These are phyloP conservation scores for Temnothorax unifasciatus DNA, from an alignment of 2,888 invertebrate species.

Conservation along the genomic window DNA sequence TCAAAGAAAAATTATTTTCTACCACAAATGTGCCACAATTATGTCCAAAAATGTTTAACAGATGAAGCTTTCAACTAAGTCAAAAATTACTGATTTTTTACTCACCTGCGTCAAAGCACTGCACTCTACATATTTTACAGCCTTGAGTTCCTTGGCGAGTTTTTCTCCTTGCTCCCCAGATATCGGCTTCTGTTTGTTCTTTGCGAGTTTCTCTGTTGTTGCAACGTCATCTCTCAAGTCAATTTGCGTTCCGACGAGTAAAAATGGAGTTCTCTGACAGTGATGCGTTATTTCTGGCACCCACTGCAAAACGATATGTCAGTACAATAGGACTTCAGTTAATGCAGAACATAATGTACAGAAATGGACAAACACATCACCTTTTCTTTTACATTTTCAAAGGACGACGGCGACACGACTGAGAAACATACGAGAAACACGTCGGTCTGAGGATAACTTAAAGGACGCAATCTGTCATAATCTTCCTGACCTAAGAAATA, in stretches of 20 bases:
- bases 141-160: slow-evolving; percentile 98
- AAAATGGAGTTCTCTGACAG: slow-evolving; percentile 99
- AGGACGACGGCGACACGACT: slow-evolving; percentile 99
- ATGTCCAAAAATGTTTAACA: slow-evolving; percentile 4
- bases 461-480: slow-evolving; percentile 97
- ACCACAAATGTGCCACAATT: background rate
- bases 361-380: slow-evolving; percentile 85
- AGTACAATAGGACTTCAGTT: background rate
- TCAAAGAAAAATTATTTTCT: background rate
- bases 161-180: slow-evolving; percentile 98
- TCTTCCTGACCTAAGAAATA: slow-evolving; percentile 94
- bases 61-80: background rate
- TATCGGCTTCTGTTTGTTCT: slow-evolving; percentile 99
- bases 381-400: slow-evolving; percentile 99
- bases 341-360: background rate
- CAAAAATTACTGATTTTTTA: background rate
- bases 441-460: slow-evolving; percentile 99
- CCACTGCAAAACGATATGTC: slow-evolving; percentile 91
- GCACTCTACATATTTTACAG: slow-evolving; percentile 99
- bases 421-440: slow-evolving; percentile 99
- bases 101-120: slow-evolving; percentile 97
- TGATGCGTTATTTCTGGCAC: slow-evolving; percentile 99
- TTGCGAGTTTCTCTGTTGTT: slow-evolving; percentile 97
- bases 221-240: slow-evolving; percentile 98
- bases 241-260: slow-evolving; percentile 98